Conservation (phyloP, 2,797 vertebrate species). For the Peromyscus melanophrys region DNA sequence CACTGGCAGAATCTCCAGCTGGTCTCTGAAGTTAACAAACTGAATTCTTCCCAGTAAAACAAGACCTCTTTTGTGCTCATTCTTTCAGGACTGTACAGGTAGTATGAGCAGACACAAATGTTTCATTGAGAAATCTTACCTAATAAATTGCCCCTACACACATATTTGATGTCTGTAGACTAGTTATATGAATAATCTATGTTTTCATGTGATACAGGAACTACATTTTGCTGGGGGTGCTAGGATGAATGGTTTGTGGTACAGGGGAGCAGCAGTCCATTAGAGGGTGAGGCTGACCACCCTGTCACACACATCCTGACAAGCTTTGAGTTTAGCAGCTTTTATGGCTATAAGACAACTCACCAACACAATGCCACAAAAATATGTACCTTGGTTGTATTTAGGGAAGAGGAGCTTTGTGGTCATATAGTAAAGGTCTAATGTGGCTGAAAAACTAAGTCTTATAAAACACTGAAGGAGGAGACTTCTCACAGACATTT, state of each 20-base stretch:
- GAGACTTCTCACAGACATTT: conserved; percentile 9
- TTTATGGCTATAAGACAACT: background rate
- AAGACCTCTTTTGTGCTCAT: background rate
- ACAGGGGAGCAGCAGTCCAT: background rate
- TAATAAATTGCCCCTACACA: conserved; percentile 46
- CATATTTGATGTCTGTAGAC: background rate
- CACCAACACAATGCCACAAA: conserved; percentile 33
- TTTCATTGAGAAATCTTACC: conserved; percentile 8
- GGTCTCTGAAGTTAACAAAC: background rate
- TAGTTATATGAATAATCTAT: conserved; percentile 29
- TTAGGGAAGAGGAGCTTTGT: conserved; percentile 44
- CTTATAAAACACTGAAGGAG: background rate
- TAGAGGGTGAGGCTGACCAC: background rate
- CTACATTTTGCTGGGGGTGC: conserved; percentile 10
- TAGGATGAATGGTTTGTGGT: conserved; percentile 1
- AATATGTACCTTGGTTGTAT: background rate
- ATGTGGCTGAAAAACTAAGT: background rate
- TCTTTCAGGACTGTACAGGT: conserved; percentile 23
- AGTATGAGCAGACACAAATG: conserved; percentile 3
- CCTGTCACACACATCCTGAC: background rate
- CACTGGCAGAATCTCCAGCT: background rate
- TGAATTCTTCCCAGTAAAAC: conserved; percentile 6
- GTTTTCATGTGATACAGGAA: background rate
- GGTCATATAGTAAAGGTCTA: background rate
- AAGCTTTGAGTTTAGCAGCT: background rate